Percentiles rank a stretch among this genome's conserved stretches.
Evolutionary conservation across 2,113 vertebrate genomes (phyloP).

Genomic region (Motacilla alba): DNA sequence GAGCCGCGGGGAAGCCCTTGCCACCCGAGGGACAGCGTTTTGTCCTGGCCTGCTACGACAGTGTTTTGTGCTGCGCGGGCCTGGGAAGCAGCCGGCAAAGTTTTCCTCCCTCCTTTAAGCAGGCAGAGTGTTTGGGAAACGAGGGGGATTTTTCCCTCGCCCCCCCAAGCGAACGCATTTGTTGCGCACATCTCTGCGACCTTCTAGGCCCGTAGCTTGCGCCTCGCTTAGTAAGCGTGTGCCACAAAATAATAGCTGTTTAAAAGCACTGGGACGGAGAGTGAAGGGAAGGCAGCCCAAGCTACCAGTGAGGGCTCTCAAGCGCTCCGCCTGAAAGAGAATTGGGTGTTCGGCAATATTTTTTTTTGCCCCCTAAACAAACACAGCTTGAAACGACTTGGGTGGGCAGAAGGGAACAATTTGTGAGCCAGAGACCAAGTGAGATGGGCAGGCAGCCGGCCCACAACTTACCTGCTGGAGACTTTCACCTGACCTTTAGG

Average conservation of each 20-base stretch:
- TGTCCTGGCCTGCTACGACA: neutral
- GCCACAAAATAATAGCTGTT: neutral
- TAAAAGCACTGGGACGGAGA: neutral
- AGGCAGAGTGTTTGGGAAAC: neutral
- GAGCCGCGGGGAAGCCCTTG: neutral
- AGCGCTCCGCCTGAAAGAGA: neutral
- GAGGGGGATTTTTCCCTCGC: neutral
- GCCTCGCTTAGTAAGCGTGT: neutral
- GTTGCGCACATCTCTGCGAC: neutral
- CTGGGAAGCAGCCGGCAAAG: neutral
- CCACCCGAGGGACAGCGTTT: neutral
- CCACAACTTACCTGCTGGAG: slow-evolving; percentile 3
- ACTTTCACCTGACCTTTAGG: slow-evolving; percentile 49
- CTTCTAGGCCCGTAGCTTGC: neutral
- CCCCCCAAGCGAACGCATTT: neutral
- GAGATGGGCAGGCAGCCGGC: neutral
- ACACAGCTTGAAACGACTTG: slow-evolving; percentile 63
- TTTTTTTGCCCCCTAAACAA: slow-evolving; percentile 37
- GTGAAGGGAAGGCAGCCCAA: neutral
- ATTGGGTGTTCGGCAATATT: neutral
- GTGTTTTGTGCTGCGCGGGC: neutral
- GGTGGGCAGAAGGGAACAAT: slow-evolving; percentile 68
- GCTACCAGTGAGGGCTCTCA: neutral
- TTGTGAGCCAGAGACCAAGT: slow-evolving; percentile 27
- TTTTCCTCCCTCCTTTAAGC: no score